Evolutionary conservation across 1,140 invertebrate genomes (phyloP), one percentile per base, ranked within the genome.

Genomic region (Aphis craccivora): DNA sequence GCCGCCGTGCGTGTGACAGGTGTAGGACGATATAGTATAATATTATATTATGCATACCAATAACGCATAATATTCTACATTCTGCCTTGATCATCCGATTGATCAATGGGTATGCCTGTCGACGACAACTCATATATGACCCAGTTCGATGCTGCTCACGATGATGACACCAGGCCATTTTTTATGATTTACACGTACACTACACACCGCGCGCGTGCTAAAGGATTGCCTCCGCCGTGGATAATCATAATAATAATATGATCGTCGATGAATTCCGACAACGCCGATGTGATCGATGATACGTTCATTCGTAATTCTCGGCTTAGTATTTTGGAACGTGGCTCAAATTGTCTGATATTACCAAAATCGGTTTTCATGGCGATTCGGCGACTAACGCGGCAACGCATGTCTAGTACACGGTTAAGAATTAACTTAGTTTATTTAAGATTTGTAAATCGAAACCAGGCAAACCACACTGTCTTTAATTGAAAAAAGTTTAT

Each of bases 11-110:
- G 91, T 43, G 37, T 86, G 91, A 84, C 91, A 86, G 91, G 91
- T 93, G 91, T 93, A 86, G 81, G 91, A 93, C 81, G 91, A n/a
- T 83, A 30, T 48, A 88, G 22, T 37, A 83, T 83, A 43, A 40
- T 84, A 84, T 25, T 84, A 43, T 25, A 40, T 14, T 40, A 18
- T n/a, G 18, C 90, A 11, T 25, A 25, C 22, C 40, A 84, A 40
- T 40, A 84, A 4, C 3, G 40, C 23, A 84, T 84, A 84, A 48
- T 91, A 76, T 51, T 83, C 40, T 8, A 25, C 67, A 76, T 51
- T 83, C 40, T 8, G 40, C 67, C 67, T 92, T 53, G 40, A 83
- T 92, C 40, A 23, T 40, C 55, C 55, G 60, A 91, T 91, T 91
- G 60, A 91, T 91, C 90, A 81, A 91, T 76, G 55, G 40, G 90